A percentile compares a stretch with the other conserved stretches of the same genome.
Evolutionary conservation across 2,888 invertebrate species (phyloP).

Genomic region (Lamproptera curius): DNA sequence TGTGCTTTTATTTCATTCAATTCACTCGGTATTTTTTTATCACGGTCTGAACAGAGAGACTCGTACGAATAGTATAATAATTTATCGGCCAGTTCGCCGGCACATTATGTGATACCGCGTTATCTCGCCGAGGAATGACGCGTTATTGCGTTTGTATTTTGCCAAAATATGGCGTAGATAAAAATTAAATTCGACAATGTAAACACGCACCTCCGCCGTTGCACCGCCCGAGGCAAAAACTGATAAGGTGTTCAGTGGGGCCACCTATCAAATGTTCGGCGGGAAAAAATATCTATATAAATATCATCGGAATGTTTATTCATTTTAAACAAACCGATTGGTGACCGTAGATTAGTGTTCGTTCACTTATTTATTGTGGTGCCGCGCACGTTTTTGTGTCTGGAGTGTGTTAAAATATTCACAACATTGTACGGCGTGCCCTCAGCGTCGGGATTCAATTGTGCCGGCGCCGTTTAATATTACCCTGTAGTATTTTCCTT

Average conservation of each 20-base stretch:
- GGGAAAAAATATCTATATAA: conserved; percentile 24
- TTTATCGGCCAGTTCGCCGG: conserved; percentile 46
- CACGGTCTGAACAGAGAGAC: conserved; percentile 24
- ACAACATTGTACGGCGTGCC: conserved; percentile 2
- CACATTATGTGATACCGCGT: conserved; percentile 50
- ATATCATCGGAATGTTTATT: conserved; percentile 15
- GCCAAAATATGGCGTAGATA: conserved; percentile 53
- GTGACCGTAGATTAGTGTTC: background rate
- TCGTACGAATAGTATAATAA: conserved; percentile 32
- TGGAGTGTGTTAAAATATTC: conserved; percentile 5
- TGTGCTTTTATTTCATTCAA: conserved; percentile 3
- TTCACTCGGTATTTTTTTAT: conserved; percentile 10
- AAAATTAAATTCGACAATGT: conserved; percentile 57
- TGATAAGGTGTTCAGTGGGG: conserved; percentile 35
- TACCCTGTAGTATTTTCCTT: conserved; percentile 62
- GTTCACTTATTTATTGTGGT: conserved; percentile 8
- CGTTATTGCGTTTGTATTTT: conserved; percentile 60
- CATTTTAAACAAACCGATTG: conserved; percentile 7
- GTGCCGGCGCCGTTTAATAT: conserved; percentile 59
- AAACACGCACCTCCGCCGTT: conserved; percentile 45
- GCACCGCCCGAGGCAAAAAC: conserved; percentile 42
- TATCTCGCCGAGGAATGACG: conserved; percentile 57
- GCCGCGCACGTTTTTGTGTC: conserved; percentile 1
- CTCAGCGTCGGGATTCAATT: conserved; percentile 37
- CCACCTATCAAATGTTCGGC: conserved; percentile 18